These are phyloP conservation scores for Nesoenas mayeri DNA, from an alignment of 2,113 vertebrate genomes.

Conservation along the genomic window DNA sequence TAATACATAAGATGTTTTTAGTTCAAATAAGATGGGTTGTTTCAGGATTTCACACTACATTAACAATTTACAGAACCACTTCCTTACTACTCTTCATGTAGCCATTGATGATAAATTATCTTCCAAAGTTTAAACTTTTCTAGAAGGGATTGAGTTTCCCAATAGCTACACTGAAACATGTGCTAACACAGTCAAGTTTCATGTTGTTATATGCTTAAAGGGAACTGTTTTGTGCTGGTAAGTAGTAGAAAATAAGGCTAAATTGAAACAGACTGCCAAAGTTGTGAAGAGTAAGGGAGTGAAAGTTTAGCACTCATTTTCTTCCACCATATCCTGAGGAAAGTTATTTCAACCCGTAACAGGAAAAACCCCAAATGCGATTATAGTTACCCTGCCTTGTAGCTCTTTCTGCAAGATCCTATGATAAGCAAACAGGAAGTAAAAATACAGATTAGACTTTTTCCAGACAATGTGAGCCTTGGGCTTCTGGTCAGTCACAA, in stretches of 20 bases:
- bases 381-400: neutral
- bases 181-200: neutral
- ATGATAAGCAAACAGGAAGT: constrained; percentile 6
- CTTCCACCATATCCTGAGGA: neutral
- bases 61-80: neutral
- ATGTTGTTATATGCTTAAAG: neutral
- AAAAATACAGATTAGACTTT: constrained; percentile 32
- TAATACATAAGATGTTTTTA: neutral
- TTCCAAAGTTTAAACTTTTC: neutral
- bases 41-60: neutral
- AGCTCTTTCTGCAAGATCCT: neutral
- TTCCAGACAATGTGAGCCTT: neutral
- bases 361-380: neutral
- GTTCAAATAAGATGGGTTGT: neutral
- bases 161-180: neutral
- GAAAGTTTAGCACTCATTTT: neutral
- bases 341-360: neutral
- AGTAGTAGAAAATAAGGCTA: neutral
- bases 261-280: neutral
- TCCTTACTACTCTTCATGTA: neutral
- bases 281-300: neutral
- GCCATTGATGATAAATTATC: neutral
- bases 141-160: neutral
- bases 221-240: neutral
- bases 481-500: constrained; percentile 46